A percentile compares a stretch with the other conserved stretches of the same genome.
Evolutionary conservation across 2,797 vertebrate genomes (phyloP).

Genomic region (Gambelia wislizenii): DNA sequence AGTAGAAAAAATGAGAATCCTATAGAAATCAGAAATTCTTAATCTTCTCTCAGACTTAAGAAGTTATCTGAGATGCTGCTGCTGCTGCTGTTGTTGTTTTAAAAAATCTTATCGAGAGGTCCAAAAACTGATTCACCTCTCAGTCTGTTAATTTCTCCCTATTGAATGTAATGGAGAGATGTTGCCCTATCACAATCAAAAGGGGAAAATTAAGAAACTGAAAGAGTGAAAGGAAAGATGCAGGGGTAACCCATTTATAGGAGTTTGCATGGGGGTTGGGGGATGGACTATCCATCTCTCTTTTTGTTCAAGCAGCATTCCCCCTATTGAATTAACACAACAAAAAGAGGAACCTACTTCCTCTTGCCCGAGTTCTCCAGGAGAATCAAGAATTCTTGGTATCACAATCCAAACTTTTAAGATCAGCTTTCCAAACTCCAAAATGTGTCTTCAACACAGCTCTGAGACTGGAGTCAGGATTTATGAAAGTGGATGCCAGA

Average conservation of each 20-base stretch:
- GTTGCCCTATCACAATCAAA: neutral
- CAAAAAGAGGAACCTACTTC: neutral
- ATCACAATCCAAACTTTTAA: too few species aligned
- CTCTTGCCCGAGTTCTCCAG: neutral
- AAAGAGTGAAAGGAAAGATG: neutral
- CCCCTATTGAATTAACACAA: neutral
- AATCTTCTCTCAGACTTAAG: neutral
- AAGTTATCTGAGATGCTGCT: too few species aligned
- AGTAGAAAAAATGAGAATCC: neutral
- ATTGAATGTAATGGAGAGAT: neutral
- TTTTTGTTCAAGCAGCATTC: neutral
- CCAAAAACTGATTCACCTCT: too few species aligned
- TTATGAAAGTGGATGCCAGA: too few species aligned
- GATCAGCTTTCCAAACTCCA: too few species aligned
- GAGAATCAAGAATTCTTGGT: neutral
- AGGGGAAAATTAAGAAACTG: neutral
- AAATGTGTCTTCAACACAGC: too few species aligned
- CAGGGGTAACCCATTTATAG: too few species aligned
- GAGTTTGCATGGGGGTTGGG: too few species aligned
- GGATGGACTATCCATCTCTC: neutral
- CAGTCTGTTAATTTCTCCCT: too few species aligned
- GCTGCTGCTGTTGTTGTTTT: too few species aligned
- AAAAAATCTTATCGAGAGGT: too few species aligned
- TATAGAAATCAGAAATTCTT: neutral
- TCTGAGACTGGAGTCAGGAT: too few species aligned